A percentile compares a stretch with the other conserved stretches of the same genome.
These are phyloP conservation scores for Megalurothrips usitatus DNA, from an alignment of 2,888 invertebrate species.

Conservation along the genomic window DNA sequence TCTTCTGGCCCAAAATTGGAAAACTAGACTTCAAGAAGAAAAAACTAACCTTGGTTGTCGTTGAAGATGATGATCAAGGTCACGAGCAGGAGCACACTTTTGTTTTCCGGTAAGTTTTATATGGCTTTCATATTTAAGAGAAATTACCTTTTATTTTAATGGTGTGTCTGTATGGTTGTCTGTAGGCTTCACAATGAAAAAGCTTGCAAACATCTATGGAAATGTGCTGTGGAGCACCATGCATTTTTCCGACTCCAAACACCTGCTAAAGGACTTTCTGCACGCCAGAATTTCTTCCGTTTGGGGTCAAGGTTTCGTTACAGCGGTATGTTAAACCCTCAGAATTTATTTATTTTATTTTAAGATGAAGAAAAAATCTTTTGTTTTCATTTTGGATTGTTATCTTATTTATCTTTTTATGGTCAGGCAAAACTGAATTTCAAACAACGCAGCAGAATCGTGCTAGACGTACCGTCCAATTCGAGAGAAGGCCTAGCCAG, in stretches of 20 bases:
- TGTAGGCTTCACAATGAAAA: conserved; percentile 85
- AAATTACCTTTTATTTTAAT: background rate
- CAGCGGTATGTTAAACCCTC: conserved; percentile 46
- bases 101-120: conserved; percentile 67
- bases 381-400: background rate
- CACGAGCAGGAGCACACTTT: conserved; percentile 98
- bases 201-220: conserved; percentile 99
- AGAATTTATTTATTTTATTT: background rate
- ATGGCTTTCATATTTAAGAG: background rate
- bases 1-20: conserved; percentile 99
- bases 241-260: conserved; percentile 94
- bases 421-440: conserved; percentile 90
- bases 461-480: conserved; percentile 88
- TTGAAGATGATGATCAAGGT: conserved; percentile 97
- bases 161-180: background rate
- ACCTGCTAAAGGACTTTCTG: conserved; percentile 81
- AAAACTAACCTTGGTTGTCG: conserved; percentile 92
- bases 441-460: conserved; percentile 90
- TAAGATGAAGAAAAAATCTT: background rate
- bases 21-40: conserved; percentile 97
- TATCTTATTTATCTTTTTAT: conserved; percentile 10
- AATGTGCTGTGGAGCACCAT: conserved; percentile 99
- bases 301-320: conserved; percentile 97
- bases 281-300: conserved; percentile 92
- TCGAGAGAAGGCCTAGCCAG: conserved; percentile 95